A percentile compares a stretch with the other conserved stretches of the same genome.
phyloP scores from a whole-genome alignment of 2,888 invertebrate species.

The Drosophila neoperkinsi region DNA sequence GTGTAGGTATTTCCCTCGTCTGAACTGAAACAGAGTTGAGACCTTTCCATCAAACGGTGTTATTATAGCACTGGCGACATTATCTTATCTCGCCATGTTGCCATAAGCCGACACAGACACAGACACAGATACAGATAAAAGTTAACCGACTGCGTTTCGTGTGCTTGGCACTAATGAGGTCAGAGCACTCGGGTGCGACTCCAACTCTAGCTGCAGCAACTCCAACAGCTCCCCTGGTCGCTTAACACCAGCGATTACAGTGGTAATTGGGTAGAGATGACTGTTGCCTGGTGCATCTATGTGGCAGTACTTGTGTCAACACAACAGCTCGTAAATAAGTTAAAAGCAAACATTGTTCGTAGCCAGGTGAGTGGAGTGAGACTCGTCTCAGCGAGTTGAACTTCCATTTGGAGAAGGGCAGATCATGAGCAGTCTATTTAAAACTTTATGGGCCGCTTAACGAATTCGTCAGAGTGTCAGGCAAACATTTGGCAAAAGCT shows the following conservation, averaged over 20 bases:
- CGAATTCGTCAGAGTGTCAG: slow-evolving; percentile 64
- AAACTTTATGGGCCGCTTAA: slow-evolving; percentile 56
- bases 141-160: slow-evolving; percentile 17
- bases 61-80: slow-evolving; percentile 40
- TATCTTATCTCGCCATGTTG: slow-evolving; percentile 67
- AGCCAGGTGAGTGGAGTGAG: background rate
- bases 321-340: slow-evolving; percentile 36
- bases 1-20: background rate
- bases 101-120: slow-evolving; percentile 60
- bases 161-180: slow-evolving; percentile 64
- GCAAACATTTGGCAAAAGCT: slow-evolving; percentile 66
- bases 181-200: slow-evolving; percentile 46
- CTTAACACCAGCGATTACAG: slow-evolving; percentile 24
- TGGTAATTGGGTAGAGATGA: slow-evolving; percentile 49
- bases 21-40: slow-evolving; percentile 10
- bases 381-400: slow-evolving; percentile 29
- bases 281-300: slow-evolving; percentile 5
- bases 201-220: slow-evolving; percentile 8
- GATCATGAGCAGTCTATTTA: slow-evolving; percentile 60
- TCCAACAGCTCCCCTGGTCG: slow-evolving; percentile 4
- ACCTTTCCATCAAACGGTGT: slow-evolving; percentile 49
- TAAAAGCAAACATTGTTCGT: slow-evolving; percentile 35
- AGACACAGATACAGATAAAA: slow-evolving; percentile 13
- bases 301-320: slow-evolving; percentile 33
- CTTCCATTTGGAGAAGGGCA: slow-evolving; percentile 34